phyloP scores from a whole-genome alignment of 2,888 invertebrate species.

The Ferrisia virgata region DNA sequence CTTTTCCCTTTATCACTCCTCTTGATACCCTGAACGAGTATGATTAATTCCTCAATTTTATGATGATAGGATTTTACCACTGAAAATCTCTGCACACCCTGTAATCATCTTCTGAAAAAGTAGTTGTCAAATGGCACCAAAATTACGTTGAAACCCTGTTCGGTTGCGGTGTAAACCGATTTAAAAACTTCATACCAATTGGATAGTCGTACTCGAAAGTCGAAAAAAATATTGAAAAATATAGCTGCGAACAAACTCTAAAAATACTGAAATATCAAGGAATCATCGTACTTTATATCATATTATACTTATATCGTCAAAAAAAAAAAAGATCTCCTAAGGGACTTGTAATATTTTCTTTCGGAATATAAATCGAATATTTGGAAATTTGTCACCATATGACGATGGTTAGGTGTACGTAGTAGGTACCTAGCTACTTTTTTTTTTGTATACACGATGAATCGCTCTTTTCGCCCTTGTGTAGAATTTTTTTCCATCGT shows the following conservation, averaged over 20 bases:
- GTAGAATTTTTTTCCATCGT: neutral
- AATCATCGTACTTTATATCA: conserved; percentile 14
- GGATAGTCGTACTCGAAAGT: neutral
- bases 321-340: conserved; percentile 20
- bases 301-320: conserved; percentile 12
- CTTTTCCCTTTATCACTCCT: too few species aligned
- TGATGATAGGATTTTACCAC: too few species aligned
- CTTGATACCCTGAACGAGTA: too few species aligned
- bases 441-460: conserved; percentile 4
- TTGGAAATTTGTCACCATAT: conserved; percentile 34
- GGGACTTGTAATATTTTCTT: conserved; percentile 27
- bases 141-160: neutral
- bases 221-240: neutral
- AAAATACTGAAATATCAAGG: conserved; percentile 14
- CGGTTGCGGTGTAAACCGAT: neutral
- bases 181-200: conserved; percentile 15
- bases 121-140: neutral
- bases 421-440: neutral
- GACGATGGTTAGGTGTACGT: neutral
- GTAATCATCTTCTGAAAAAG: too few species aligned
- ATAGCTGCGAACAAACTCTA: neutral
- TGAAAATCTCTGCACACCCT: too few species aligned
- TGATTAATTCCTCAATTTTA: too few species aligned
- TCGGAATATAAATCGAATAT: conserved; percentile 38
- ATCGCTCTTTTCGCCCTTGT: neutral